A percentile compares a stretch with the other conserved stretches of the same genome.
Evolutionary conservation across 2,113 vertebrate genomes (phyloP).

Genomic region (Hystrix brachyura): DNA sequence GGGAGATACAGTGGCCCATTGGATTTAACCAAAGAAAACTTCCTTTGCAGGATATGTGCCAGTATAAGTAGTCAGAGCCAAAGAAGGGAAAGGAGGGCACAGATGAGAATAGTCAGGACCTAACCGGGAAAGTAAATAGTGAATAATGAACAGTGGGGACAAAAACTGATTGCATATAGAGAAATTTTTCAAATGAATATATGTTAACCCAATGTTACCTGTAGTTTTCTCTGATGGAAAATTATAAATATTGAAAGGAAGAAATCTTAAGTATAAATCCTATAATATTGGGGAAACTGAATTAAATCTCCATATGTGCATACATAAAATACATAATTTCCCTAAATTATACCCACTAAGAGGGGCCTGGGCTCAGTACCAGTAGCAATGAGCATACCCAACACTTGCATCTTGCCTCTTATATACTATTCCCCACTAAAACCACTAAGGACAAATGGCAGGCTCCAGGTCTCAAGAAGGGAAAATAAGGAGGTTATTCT

Average conservation of each 20-base stretch:
- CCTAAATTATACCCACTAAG: neutral
- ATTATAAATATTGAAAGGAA: neutral
- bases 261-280: slow-evolving; percentile 28
- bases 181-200: neutral
- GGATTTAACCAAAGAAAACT: neutral
- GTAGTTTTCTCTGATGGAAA: slow-evolving; percentile 9
- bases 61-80: neutral
- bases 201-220: neutral
- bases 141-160: neutral
- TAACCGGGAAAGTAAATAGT: neutral
- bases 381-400: neutral
- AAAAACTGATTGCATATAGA: neutral
- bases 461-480: neutral
- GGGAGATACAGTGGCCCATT: neutral
- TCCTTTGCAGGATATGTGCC: neutral
- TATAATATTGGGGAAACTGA: neutral
- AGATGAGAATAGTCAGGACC: neutral
- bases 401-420: neutral
- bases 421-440: neutral
- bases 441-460: neutral
- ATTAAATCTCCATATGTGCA: neutral
- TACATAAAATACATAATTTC: neutral
- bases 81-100: neutral
- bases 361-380: neutral
- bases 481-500: neutral